Conservation (phyloP, 2,113 vertebrate species). For the Edolisoma coerulescens region DNA sequence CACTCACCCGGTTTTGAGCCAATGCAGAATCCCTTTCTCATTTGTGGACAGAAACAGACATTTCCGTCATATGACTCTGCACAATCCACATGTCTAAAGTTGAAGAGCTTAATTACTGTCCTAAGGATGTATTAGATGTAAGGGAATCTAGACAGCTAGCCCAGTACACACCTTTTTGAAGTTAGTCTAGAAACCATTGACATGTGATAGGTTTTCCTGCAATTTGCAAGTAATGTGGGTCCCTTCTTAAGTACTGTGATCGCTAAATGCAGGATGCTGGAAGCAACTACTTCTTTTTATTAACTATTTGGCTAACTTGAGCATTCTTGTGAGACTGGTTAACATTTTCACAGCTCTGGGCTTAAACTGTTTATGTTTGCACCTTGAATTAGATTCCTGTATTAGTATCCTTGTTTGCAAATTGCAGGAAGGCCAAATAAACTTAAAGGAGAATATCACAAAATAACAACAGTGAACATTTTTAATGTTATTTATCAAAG, state of each 20-base stretch:
- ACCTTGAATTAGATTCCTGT: not conserved
- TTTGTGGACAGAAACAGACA: not conserved
- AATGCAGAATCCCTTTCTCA: not conserved
- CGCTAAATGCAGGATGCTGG: not conserved
- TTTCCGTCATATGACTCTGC: not conserved
- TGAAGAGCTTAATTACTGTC: not conserved
- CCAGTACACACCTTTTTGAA: not conserved
- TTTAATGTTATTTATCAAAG: not conserved
- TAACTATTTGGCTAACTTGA: not conserved
- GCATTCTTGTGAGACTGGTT: not conserved
- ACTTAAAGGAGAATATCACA: not conserved
- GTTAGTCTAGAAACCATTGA: not conserved
- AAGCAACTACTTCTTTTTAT: not conserved
- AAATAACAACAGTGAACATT: not conserved
- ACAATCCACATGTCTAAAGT: not conserved
- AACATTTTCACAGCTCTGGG: not conserved
- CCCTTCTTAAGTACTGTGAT: not conserved
- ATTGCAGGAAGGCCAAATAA: not conserved
- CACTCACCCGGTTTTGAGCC: not conserved
- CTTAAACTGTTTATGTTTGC: not conserved
- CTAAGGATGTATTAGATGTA: not conserved
- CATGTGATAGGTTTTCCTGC: not conserved
- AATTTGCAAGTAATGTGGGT: not conserved
- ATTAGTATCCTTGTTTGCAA: not conserved
- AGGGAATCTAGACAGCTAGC: not conserved